phyloP scores from a whole-genome alignment of 2,888 invertebrate genomes.

The Troides aeacus region DNA sequence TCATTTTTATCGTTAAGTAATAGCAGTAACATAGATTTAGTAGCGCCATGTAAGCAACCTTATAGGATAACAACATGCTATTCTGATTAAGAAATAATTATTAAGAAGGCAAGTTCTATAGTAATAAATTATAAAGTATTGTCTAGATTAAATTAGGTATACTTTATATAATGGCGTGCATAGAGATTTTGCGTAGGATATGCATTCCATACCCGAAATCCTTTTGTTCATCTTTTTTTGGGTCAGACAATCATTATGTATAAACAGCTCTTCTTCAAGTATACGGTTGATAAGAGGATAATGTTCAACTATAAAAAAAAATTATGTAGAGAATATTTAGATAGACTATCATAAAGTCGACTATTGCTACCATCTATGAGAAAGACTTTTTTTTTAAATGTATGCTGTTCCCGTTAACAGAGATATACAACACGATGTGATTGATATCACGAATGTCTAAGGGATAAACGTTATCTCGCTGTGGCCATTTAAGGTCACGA shows the following conservation, averaged over 20 bases:
- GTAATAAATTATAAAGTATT: too few relatives aligned
- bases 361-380: slow-evolving; percentile 43
- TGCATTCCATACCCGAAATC: too few relatives aligned
- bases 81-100: too few relatives aligned
- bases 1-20: background rate
- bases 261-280: background rate
- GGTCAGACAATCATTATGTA: too few relatives aligned
- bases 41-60: background rate
- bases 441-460: slow-evolving; percentile 48
- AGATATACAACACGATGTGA: slow-evolving; percentile 48
- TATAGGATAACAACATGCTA: too few relatives aligned
- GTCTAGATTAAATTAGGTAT: too few relatives aligned
- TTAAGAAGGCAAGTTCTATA: too few relatives aligned
- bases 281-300: background rate
- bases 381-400: slow-evolving; percentile 52
- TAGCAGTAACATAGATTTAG: background rate
- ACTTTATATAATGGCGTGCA: too few relatives aligned
- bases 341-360: background rate
- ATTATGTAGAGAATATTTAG: slow-evolving; percentile 1
- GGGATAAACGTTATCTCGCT: slow-evolving; percentile 48
- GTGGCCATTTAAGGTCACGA: slow-evolving; percentile 26
- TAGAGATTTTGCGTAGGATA: too few relatives aligned
- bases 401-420: slow-evolving; percentile 52
- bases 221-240: too few relatives aligned
- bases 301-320: background rate